A percentile compares a stretch with the other conserved stretches of the same genome.
Evolutionary conservation across 1,140 invertebrate genomes (phyloP).

Genomic region (Scylla paramamosain): DNA sequence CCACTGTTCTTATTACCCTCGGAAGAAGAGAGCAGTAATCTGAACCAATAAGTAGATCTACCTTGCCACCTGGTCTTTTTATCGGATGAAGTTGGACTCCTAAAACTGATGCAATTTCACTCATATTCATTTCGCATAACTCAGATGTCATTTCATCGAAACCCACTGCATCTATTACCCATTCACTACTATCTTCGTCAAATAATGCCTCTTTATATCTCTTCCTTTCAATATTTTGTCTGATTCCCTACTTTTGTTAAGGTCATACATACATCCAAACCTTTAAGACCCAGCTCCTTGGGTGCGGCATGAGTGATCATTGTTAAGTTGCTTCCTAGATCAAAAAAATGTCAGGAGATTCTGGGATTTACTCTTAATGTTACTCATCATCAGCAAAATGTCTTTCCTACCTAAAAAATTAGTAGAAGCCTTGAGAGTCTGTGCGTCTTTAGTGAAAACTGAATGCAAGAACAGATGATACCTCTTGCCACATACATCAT

Average conservation of each 20-base stretch:
- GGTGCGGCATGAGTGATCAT: constrained; percentile 15
- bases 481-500: not conserved
- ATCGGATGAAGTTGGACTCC: not conserved
- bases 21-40: constrained; percentile 31
- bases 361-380: not conserved
- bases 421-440: not conserved
- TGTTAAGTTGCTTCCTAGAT: constrained; percentile 9
- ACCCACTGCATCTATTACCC: not conserved
- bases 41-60: constrained; percentile 28
- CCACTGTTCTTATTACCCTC: constrained; percentile 11
- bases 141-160: constrained; percentile 16
- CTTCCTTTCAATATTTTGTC: too few relatives aligned
- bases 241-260: too few relatives aligned
- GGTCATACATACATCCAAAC: constrained; percentile 6
- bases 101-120: not conserved
- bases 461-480: not conserved
- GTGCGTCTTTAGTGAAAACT: not conserved
- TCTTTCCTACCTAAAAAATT: not conserved
- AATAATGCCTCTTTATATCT: not conserved
- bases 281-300: not conserved
- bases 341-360: constrained; percentile 33
- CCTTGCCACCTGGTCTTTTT: not conserved
- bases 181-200: not conserved
- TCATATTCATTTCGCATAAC: not conserved
- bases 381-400: constrained; percentile 36